phyloP scores from a whole-genome alignment of 2,113 vertebrate genomes.

The Actinemys pallida region DNA sequence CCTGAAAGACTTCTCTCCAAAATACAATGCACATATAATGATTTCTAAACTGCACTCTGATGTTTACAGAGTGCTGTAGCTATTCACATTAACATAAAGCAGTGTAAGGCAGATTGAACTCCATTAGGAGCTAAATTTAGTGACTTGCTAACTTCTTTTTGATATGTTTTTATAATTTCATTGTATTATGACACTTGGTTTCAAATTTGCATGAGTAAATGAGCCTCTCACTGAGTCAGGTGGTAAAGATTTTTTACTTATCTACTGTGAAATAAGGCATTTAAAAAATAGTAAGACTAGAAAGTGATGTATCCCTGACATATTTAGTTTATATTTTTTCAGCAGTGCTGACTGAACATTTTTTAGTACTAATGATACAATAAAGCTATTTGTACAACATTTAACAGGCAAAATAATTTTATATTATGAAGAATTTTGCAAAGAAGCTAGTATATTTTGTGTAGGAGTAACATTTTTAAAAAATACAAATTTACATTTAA shows the following conservation, averaged over 20 bases:
- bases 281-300: slow-evolving; percentile 44
- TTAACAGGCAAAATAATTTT: slow-evolving; percentile 49
- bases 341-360: slow-evolving; percentile 50
- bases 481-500: not conserved
- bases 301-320: slow-evolving; percentile 50
- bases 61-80: slow-evolving; percentile 34
- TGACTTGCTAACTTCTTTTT: slow-evolving; percentile 68
- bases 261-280: slow-evolving; percentile 64
- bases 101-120: slow-evolving; percentile 38
- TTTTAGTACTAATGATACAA: slow-evolving; percentile 52
- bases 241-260: slow-evolving; percentile 67
- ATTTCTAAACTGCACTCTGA: not conserved
- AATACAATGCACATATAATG: accelerated
- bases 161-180: slow-evolving; percentile 71
- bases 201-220: slow-evolving; percentile 73
- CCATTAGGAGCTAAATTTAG: slow-evolving; percentile 67
- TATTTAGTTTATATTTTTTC: slow-evolving; percentile 61
- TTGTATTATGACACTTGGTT: slow-evolving; percentile 76
- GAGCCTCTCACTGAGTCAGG: slow-evolving; percentile 64
- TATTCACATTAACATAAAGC: slow-evolving; percentile 2
- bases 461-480: not conserved
- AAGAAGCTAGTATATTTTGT: slow-evolving; percentile 22
- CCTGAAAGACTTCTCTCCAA: not conserved
- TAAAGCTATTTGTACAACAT: slow-evolving; percentile 46
- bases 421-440: slow-evolving; percentile 35